phyloP scores from a whole-genome alignment of 92 coral and sea anemone genomes.

The Porites lobata region DNA sequence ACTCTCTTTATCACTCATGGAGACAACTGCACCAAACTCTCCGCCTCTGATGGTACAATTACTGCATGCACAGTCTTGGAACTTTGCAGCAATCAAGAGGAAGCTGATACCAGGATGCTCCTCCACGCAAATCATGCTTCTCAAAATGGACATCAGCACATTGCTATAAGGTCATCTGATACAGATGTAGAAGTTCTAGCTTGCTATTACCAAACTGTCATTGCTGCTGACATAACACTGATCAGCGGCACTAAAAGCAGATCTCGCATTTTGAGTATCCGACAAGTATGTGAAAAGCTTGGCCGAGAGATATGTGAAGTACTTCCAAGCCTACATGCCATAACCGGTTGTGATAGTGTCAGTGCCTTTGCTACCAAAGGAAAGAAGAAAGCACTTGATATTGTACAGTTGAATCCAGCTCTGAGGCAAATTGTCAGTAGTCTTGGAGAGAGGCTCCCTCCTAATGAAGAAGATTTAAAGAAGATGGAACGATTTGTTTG shows the following conservation, averaged over 20 bases:
- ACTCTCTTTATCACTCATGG: no score
- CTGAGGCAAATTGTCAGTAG: not conserved
- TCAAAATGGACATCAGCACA: no score
- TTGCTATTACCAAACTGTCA: no score
- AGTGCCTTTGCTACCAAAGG: slow-evolving; percentile 54
- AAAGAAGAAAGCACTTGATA: slow-evolving; percentile 38
- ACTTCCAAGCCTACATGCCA: slow-evolving; percentile 39
- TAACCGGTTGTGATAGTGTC: slow-evolving; percentile 50
- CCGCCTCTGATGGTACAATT: no score
- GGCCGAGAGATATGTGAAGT: slow-evolving; percentile 43
- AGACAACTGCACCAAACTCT: no score
- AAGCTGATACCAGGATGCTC: no score
- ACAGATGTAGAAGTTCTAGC: no score
- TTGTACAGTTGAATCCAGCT: slow-evolving; percentile 20
- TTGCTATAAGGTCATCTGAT: no score
- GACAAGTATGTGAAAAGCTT: slow-evolving; percentile 39
- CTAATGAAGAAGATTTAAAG: not conserved
- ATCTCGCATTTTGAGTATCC: slow-evolving; percentile 37
- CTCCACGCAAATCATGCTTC: no score
- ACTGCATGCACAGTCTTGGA: no score
- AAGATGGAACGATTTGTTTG: slow-evolving; percentile 42
- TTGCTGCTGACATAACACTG: no score
- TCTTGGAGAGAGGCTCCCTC: slow-evolving; percentile 13
- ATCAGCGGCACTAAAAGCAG: not conserved
- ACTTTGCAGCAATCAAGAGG: no score